Conservation (phyloP, 2,113 vertebrate genomes). For the Tyto alba region DNA sequence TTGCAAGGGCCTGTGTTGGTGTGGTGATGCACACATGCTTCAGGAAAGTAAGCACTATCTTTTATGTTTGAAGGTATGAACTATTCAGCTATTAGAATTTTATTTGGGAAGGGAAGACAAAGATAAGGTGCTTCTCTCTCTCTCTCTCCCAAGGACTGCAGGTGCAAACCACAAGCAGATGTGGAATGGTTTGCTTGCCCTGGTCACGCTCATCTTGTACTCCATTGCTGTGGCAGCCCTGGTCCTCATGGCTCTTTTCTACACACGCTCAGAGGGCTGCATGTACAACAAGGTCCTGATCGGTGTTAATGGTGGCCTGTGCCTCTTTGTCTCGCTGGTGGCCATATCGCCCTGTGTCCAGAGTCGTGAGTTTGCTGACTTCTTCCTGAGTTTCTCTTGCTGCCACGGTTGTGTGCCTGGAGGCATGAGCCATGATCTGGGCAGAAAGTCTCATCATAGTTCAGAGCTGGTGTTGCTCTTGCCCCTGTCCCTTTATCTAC, state of each 20-base stretch:
- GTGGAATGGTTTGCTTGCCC: conserved; percentile 87
- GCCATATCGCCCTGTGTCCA: conserved; percentile 92
- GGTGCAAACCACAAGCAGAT: conserved; percentile 84
- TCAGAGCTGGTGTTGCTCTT: background rate
- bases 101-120: background rate
- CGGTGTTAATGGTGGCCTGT: conserved; percentile 86
- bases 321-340: conserved; percentile 84
- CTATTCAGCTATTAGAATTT: background rate
- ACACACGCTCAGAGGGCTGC: conserved; percentile 85
- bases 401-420: background rate
- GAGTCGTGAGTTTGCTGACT: conserved; percentile 76
- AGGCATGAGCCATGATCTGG: background rate
- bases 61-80: background rate
- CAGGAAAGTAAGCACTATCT: background rate
- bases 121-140: background rate
- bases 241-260: conserved; percentile 84
- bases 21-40: rapidly evolving
- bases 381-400: background rate
- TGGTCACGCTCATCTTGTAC: conserved; percentile 87
- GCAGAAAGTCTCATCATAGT: background rate
- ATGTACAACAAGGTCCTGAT: conserved; percentile 89
- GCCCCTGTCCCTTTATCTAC: background rate
- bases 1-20: background rate
- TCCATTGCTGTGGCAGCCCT: conserved; percentile 83
- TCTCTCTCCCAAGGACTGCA: conserved; percentile 79